Base-by-base conservation (phyloP, 2,113 vertebrate species). In the Desmodus rotundus region DNA sequence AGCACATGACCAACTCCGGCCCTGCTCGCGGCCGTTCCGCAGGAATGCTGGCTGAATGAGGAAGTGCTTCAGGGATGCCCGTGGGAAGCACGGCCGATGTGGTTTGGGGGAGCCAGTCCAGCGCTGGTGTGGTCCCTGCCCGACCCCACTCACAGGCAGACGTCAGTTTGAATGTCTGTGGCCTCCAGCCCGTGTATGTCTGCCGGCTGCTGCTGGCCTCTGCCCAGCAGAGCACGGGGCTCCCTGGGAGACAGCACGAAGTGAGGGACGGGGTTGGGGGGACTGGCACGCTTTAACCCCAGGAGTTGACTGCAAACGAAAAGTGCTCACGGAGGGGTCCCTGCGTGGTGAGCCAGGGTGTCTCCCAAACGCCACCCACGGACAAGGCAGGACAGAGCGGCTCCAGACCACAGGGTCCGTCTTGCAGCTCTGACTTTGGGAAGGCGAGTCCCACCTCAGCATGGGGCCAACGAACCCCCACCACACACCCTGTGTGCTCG, bases 81-180 rank as follows among this genome's bases (percentile, higher is more conserved):
- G 5, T 16, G 28, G 63, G 41, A 7, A 2, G 16, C 4, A 15
- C 17, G 0, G 61, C 5, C 19, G 4, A 2, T 0, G 10, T 10
- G 41, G 56, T 22, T 1, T 36, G n/a, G 72, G 58, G 63, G 41
- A 5, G 4, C 22, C 1, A 0, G 31, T 3, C 28, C 67, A 1
- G 7, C 0, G 65, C 26, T 19, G 36, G 31, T 16, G 17, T 0
- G 13, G 82, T n/a, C 22, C 58, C 38, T 28, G 72, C n/a, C 6
- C 1, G 0, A 26, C 17, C 54, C 1, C 13, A 1, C 14, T n/a
- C 28, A 0, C 12, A n/a, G 72, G 16, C 14, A 9, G 4, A 56
- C 5, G 13, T 5, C 4, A 22, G n/a, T 33, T 4, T 36, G 58
- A 74, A 26, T 14, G 9, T 47, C 43, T 2, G 14, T 1, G 0